phyloP scores from a whole-genome alignment of 2,888 invertebrate genomes.

The Lasioglossum morio region DNA sequence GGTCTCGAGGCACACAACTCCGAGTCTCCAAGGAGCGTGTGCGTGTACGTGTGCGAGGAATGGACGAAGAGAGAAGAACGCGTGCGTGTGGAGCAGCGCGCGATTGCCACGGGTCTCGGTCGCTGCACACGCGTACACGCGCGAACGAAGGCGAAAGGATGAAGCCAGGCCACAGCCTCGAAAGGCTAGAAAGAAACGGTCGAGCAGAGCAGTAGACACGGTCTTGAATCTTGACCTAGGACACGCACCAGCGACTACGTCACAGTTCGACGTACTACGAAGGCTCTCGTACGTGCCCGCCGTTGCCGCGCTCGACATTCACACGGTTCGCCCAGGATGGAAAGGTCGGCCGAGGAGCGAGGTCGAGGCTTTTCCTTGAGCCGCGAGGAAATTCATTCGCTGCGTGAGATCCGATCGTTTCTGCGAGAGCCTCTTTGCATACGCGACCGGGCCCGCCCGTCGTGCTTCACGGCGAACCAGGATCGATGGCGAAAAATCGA shows the following conservation, averaged over 20 bases:
- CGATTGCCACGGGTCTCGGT: conserved; percentile 24
- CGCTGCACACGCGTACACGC: conserved; percentile 43
- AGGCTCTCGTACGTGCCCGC: conserved; percentile 57
- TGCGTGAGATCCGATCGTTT: conserved; percentile 49
- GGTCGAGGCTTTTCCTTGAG: conserved; percentile 70
- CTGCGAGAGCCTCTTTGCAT: conserved; percentile 29
- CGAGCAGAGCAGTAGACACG: conserved; percentile 70
- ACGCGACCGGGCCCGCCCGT: neutral
- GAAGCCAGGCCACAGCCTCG: conserved; percentile 58
- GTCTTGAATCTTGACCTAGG: conserved; percentile 83
- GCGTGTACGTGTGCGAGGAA: neutral
- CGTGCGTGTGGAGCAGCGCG: neutral
- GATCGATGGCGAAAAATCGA: conserved; percentile 12
- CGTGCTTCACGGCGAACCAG: neutral
- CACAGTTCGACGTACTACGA: conserved; percentile 79
- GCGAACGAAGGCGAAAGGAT: conserved; percentile 65
- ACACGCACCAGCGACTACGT: conserved; percentile 81
- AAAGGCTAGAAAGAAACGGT: conserved; percentile 75
- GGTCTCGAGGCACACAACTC: neutral
- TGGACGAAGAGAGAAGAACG: neutral
- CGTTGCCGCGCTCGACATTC: conserved; percentile 64
- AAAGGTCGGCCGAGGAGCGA: conserved; percentile 63
- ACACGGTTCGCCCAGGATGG: conserved; percentile 64
- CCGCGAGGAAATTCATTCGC: conserved; percentile 52
- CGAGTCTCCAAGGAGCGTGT: no score